These are phyloP conservation scores for Drosophila pseudoananassae DNA, from an alignment of 1,140 invertebrate species.

Conservation along the genomic window DNA sequence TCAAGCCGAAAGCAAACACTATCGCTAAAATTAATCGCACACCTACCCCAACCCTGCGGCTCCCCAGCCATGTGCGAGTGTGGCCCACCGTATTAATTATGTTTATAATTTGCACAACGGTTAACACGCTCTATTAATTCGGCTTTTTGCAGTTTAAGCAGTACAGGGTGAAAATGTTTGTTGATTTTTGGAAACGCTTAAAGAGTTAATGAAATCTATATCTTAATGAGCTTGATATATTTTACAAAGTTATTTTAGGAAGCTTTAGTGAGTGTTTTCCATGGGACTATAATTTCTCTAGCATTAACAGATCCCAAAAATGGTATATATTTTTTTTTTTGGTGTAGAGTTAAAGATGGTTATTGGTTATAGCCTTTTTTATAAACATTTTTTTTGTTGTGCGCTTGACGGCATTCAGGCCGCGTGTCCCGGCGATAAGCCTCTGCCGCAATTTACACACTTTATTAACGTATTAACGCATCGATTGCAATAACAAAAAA, in stretches of 20 bases:
- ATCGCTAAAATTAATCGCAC: constrained; percentile 72
- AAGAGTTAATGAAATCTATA: neutral
- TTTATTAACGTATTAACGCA: constrained; percentile 83
- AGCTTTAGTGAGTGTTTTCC: too few species aligned
- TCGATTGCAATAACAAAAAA: constrained; percentile 33
- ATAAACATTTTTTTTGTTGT: neutral
- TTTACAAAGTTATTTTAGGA: too few species aligned
- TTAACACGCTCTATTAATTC: constrained; percentile 83
- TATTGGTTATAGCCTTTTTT: constrained; percentile 31
- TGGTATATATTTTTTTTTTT: neutral
- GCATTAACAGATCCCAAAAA: neutral
- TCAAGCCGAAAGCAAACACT: constrained; percentile 74
- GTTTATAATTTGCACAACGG: constrained; percentile 83
- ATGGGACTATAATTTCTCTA: too few species aligned
- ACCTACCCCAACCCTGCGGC: constrained; percentile 3
- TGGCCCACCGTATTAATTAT: constrained; percentile 81
- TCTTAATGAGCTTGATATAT: too few species aligned
- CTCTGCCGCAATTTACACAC: constrained; percentile 75
- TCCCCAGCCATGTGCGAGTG: constrained; percentile 26
- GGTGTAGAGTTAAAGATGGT: constrained; percentile 13
- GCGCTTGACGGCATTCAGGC: constrained; percentile 40
- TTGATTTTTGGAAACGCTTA: neutral
- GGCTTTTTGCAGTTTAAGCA: constrained; percentile 27
- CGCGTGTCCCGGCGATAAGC: constrained; percentile 63
- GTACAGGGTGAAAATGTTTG: neutral